Conservation (phyloP, 2,113 vertebrate genomes). For the Mesoclemmys tuberculata region DNA sequence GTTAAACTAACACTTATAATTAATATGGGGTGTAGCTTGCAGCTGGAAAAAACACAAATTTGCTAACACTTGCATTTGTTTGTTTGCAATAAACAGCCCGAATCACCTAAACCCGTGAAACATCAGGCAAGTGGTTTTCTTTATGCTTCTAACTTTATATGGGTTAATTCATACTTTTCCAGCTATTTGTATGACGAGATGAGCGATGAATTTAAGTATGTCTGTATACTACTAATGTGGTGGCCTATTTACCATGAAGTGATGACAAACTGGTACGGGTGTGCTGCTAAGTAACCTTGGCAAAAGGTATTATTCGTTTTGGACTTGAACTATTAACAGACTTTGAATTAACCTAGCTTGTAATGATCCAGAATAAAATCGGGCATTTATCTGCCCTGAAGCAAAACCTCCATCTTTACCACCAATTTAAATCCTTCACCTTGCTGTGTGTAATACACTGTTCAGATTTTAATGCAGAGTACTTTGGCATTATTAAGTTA, state of each 20-base stretch:
- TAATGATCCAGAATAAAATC: not conserved
- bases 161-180: conserved; percentile 65
- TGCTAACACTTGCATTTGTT: conserved; percentile 91
- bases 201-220: not conserved
- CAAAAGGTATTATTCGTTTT: not conserved
- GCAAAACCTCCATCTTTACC: not conserved
- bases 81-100: conserved; percentile 93
- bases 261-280: not conserved
- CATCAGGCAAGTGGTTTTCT: conserved; percentile 93
- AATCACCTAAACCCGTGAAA: conserved; percentile 95
- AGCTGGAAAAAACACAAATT: conserved; percentile 46
- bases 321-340: not conserved
- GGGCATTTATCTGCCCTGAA: not conserved
- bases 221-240: not conserved
- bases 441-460: not conserved
- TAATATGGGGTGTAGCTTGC: conserved; percentile 45
- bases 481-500: not conserved
- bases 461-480: not conserved
- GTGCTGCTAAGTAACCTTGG: not conserved
- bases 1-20: not conserved
- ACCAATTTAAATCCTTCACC: not conserved
- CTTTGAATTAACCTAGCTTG: not conserved
- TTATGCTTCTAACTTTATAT: conserved; percentile 70
- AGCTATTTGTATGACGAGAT: not conserved
- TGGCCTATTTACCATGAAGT: not conserved